phyloP scores from a whole-genome alignment of 2,888 invertebrate species.

The Himalopsyche anomala region DNA sequence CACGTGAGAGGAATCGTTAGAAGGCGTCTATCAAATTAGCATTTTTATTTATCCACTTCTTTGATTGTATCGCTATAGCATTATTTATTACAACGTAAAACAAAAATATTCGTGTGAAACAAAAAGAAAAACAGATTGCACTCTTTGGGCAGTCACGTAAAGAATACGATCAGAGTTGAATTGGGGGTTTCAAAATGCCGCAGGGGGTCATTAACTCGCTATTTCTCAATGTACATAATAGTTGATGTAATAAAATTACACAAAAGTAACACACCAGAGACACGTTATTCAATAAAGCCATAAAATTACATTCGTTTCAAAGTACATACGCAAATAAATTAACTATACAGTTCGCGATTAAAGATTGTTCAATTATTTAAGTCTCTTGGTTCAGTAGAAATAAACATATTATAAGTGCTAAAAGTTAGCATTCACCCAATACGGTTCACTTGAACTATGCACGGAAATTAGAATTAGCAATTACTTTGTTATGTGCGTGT shows the following conservation, averaged over 20 bases:
- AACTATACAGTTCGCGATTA: too few species aligned
- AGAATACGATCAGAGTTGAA: not conserved
- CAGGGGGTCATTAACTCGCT: not conserved
- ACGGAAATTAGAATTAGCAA: too few species aligned
- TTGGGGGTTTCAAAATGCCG: not conserved
- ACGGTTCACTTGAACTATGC: too few species aligned
- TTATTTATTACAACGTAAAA: conserved; percentile 21
- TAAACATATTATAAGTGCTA: too few species aligned
- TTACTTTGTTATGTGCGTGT: too few species aligned
- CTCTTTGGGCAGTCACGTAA: conserved; percentile 25
- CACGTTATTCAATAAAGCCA: too few species aligned
- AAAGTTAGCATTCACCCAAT: too few species aligned
- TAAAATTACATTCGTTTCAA: too few species aligned
- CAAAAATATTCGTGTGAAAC: not conserved
- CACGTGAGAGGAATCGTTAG: not conserved
- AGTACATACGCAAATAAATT: too few species aligned
- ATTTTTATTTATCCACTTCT: conserved; percentile 20
- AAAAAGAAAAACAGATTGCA: conserved; percentile 10
- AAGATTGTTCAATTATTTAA: too few species aligned
- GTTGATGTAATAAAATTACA: not conserved
- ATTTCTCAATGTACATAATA: not conserved
- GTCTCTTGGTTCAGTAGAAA: too few species aligned
- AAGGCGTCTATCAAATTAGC: conserved; percentile 26
- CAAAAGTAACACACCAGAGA: not conserved
- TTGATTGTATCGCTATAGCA: conserved; percentile 11